Conservation (phyloP, 2,888 invertebrate species). For the Timema podura region DNA sequence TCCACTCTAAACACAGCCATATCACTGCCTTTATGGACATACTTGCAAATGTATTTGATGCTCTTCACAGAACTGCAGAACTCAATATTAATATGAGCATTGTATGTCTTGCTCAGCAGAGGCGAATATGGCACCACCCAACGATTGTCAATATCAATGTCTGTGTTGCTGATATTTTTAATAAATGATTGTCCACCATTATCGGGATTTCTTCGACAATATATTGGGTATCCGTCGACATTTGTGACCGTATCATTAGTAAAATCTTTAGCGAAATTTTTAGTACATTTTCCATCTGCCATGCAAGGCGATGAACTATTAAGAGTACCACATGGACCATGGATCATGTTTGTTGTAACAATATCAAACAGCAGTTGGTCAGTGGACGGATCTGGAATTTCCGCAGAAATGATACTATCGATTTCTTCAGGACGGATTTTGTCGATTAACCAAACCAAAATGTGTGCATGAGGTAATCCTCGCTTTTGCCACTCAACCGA, state of each 20-base stretch:
- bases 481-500: conserved; percentile 38
- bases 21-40: conserved; percentile 32
- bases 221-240: conserved; percentile 37
- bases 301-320: too few species aligned
- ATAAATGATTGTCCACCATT: conserved; percentile 25
- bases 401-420: conserved; percentile 41
- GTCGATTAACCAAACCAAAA: conserved; percentile 29
- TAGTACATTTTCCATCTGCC: too few species aligned
- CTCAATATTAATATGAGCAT: not conserved
- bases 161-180: too few species aligned
- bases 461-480: not conserved
- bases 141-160: too few species aligned
- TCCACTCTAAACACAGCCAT: too few species aligned
- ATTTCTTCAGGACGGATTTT: conserved; percentile 34
- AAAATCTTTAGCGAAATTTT: conserved; percentile 31
- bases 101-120: not conserved
- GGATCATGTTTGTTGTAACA: conserved; percentile 25
- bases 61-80: conserved; percentile 10
- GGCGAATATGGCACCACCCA: not conserved
- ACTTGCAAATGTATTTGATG: conserved; percentile 42
- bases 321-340: too few species aligned
- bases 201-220: conserved; percentile 32
- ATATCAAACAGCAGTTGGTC: conserved; percentile 2
- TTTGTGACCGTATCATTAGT: conserved; percentile 34
- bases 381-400: conserved; percentile 39